Conservation (phyloP, 2,888 invertebrate genomes). For the Carabus problematicus region DNA sequence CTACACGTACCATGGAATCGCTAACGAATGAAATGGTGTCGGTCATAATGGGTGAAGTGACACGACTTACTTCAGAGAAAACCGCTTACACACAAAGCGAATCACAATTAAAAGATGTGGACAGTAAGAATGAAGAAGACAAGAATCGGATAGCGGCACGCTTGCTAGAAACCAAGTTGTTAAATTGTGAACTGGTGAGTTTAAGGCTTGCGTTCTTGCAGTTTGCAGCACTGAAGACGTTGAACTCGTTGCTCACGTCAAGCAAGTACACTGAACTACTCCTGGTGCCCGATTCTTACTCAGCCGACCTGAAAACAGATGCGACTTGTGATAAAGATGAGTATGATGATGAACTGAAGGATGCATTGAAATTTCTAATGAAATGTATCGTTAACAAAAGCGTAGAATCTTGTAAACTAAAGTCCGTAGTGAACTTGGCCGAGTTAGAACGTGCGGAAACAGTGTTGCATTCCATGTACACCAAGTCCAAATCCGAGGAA, state of each 20-base stretch:
- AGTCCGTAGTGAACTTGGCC: constrained; percentile 58
- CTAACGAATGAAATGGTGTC: constrained; percentile 62
- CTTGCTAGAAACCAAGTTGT: constrained; percentile 55
- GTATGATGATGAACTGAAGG: constrained; percentile 48
- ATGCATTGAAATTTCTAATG: constrained; percentile 56
- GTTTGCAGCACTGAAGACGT: constrained; percentile 64
- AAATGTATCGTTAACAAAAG: constrained; percentile 59
- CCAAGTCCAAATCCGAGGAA: constrained; percentile 56
- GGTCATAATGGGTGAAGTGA: constrained; percentile 63
- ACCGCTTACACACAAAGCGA: constrained; percentile 46
- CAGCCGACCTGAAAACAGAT: constrained; percentile 37
- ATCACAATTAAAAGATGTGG: constrained; percentile 41
- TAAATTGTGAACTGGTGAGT: constrained; percentile 59
- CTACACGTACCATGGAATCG: constrained; percentile 58
- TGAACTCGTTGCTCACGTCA: constrained; percentile 62
- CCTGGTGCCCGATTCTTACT: constrained; percentile 58
- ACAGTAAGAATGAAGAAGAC: constrained; percentile 40
- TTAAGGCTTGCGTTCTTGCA: constrained; percentile 63
- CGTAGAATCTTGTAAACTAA: constrained; percentile 59
- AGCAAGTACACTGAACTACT: constrained; percentile 65
- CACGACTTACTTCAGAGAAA: constrained; percentile 57
- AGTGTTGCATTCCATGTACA: constrained; percentile 59
- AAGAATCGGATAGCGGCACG: constrained; percentile 49
- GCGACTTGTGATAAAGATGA: constrained; percentile 32
- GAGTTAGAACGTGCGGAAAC: constrained; percentile 62